Evolutionary conservation across 2,797 vertebrate species (phyloP).

Genomic region (Lacerta agilis): DNA sequence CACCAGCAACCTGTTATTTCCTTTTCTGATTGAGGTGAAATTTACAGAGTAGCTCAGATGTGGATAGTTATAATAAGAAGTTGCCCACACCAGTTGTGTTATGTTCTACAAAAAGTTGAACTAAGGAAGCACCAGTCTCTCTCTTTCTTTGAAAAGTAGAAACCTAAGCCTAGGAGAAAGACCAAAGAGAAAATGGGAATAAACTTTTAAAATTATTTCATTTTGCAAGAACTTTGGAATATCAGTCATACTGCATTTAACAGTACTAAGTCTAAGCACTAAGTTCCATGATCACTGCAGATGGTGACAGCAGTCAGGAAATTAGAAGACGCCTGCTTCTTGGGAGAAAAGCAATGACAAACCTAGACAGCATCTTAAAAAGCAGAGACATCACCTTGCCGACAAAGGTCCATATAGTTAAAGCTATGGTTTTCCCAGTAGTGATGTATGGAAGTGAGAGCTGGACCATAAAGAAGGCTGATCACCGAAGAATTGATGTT

Average conservation of each 20-base stretch:
- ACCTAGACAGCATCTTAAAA: too few species aligned
- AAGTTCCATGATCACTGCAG: too few species aligned
- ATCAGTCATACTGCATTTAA: background rate
- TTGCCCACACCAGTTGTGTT: background rate
- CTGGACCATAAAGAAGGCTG: too few species aligned
- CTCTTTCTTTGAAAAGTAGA: background rate
- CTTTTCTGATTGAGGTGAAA: constrained; percentile 18
- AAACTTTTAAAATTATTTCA: background rate
- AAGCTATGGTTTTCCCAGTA: too few species aligned
- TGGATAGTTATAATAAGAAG: constrained; percentile 8
- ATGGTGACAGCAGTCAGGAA: too few species aligned
- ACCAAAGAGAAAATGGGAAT: too few species aligned
- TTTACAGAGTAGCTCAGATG: constrained; percentile 1
- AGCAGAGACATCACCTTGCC: too few species aligned
- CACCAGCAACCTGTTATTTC: background rate
- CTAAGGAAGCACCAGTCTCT: background rate
- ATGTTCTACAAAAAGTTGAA: background rate
- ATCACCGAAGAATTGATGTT: too few species aligned
- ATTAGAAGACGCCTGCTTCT: too few species aligned
- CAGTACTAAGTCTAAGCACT: background rate
- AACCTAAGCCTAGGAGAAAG: constrained; percentile 1
- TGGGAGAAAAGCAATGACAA: too few species aligned
- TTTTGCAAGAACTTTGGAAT: background rate
- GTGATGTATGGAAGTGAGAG: too few species aligned
- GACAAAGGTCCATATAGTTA: too few species aligned